Percentiles rank a stretch among this genome's conserved stretches.
Evolutionary conservation across 1,140 invertebrate species (phyloP).

Genomic region (Plutomurus gul): DNA sequence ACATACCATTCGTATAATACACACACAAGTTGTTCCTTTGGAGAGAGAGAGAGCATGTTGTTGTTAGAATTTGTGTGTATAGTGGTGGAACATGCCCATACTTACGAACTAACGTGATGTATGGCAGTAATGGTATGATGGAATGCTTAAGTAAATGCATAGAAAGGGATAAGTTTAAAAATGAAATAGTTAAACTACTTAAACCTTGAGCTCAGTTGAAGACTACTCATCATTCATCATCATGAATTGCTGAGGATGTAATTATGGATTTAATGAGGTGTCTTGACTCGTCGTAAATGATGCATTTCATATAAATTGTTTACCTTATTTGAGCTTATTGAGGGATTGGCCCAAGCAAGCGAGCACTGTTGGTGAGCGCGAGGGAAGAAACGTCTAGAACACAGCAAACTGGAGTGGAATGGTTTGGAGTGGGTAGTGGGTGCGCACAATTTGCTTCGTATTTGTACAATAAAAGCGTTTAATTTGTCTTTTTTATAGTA

Average conservation of each 20-base stretch:
- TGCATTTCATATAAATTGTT: constrained; percentile 34
- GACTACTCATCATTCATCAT: constrained; percentile 24
- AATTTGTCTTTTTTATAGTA: constrained; percentile 5
- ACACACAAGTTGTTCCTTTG: background rate
- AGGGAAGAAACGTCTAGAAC: background rate
- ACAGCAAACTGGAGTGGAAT: background rate
- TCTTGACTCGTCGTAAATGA: constrained; percentile 31
- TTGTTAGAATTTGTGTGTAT: too few species aligned
- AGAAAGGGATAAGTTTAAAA: constrained; percentile 14
- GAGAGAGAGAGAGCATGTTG: too few species aligned
- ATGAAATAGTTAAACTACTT: constrained; percentile 30
- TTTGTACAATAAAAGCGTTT: constrained; percentile 27
- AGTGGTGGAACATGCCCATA: background rate
- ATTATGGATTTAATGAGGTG: constrained; percentile 33
- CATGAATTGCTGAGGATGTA: constrained; percentile 29
- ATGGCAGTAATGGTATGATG: background rate
- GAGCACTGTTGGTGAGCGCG: too few species aligned
- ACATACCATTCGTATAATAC: background rate
- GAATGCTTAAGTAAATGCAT: background rate
- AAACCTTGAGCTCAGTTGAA: constrained; percentile 28
- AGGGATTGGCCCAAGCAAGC: constrained; percentile 1
- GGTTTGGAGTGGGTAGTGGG: background rate
- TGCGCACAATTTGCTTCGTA: constrained; percentile 18
- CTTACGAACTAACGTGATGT: background rate
- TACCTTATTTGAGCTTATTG: constrained; percentile 28